Percentiles rank a stretch among this genome's conserved stretches.
These are phyloP conservation scores for Theonella swinhoei DNA, from an alignment of 37 sponge, comb jelly and placozoan genomes.

Conservation along the genomic window DNA sequence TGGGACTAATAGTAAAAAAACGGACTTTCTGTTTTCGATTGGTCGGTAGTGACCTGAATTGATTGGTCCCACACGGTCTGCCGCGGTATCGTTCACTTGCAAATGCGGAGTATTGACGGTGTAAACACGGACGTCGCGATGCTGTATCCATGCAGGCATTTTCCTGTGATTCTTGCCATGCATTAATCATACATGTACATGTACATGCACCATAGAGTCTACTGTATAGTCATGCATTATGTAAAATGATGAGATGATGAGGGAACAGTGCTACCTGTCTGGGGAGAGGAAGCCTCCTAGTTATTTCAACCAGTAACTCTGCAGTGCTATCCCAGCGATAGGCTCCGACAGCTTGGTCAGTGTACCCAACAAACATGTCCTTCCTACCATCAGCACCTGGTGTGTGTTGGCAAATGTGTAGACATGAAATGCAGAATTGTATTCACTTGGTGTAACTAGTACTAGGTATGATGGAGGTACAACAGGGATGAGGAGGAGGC, in stretches of 20 bases:
- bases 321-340: conserved; percentile 53
- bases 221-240: too few species aligned
- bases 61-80: too few species aligned
- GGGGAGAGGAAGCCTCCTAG: conserved; percentile 36
- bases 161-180: background rate
- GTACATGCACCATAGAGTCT: too few species aligned
- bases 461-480: background rate
- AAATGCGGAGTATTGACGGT: too few species aligned
- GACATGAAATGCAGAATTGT: background rate
- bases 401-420: background rate
- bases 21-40: too few species aligned
- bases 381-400: conserved; percentile 16
- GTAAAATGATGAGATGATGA: too few species aligned
- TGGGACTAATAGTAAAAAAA: too few species aligned
- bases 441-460: background rate
- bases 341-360: conserved; percentile 67
- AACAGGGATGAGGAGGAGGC: conserved; percentile 8
- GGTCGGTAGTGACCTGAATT: too few species aligned
- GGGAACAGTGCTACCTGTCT: conserved; percentile 38
- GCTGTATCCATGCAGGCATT: too few species aligned
- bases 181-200: background rate
- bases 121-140: too few species aligned
- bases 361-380: conserved; percentile 70
- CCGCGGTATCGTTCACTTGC: too few species aligned
- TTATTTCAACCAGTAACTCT: conserved; percentile 2